Conservation (phyloP, 2,797 vertebrate genomes). For the Danio kyathit region DNA sequence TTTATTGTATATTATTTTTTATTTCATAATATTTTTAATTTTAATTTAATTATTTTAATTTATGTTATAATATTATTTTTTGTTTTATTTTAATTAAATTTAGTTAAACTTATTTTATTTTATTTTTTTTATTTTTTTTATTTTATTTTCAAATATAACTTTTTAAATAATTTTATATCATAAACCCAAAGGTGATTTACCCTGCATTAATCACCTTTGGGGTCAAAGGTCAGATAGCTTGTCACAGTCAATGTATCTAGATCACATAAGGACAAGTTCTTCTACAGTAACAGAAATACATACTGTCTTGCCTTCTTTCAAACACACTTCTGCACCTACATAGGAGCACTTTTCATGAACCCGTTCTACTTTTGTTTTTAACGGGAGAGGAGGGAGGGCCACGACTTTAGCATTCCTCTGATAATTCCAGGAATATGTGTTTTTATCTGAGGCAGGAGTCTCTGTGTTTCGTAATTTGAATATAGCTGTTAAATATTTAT, state of each 20-base stretch:
- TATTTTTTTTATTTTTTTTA: too few relatives aligned
- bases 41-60: too few relatives aligned
- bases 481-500: constrained; percentile 82
- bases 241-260: constrained; percentile 3
- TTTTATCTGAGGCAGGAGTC: constrained; percentile 54
- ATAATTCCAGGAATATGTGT: constrained; percentile 74
- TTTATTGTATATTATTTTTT: too few relatives aligned
- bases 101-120: too few relatives aligned
- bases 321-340: background rate
- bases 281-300: constrained; percentile 33
- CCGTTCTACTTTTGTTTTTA: constrained; percentile 64
- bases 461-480: constrained; percentile 80
- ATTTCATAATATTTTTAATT: too few relatives aligned
- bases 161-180: too few relatives aligned
- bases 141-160: too few relatives aligned
- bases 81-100: too few relatives aligned
- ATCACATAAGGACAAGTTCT: constrained; percentile 58
- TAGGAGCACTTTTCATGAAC: constrained; percentile 61
- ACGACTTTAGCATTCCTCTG: constrained; percentile 68
- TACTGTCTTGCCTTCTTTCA: constrained; percentile 9
- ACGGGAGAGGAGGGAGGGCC: constrained; percentile 51
- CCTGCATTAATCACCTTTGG: constrained; percentile 16
- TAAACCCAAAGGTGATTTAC: background rate
- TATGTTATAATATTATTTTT: too few relatives aligned
- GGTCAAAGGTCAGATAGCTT: constrained; percentile 42